Base-by-base conservation (phyloP, 2,113 vertebrate species). In the Tachycineta bicolor region DNA sequence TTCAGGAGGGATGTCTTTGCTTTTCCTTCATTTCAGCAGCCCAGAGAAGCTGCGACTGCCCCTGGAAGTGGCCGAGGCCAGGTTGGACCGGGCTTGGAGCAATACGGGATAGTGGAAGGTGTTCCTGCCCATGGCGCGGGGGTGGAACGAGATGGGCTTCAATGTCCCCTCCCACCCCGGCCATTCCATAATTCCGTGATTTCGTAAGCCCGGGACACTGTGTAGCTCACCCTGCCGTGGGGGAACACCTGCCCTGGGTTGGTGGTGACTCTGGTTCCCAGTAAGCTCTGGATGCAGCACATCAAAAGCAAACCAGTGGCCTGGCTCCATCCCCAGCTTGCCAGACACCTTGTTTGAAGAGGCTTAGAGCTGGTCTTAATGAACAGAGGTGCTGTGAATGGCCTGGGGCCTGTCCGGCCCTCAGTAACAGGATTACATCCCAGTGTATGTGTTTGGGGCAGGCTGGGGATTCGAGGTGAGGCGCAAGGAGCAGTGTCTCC, bases 111-210 rank as follows among this genome's bases (percentile, higher is more conserved):
- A 8, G 53, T 7, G 62, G 62, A 39, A 60, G 39, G 23, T 53
- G 39, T 60, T 69, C 28, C 39, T 60, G 62, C 13, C 75, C 31
- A 1, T 24, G 23, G 28, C 33, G 39, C 12, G 9, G 17, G 20
- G 3, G 3, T 60, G 28, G 39, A 11, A 53, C 0, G 0, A 5
- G 28, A 39, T 60, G 53, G 11, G 16, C 16, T 47, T 67, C 53
- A 21, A 39, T 6, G 12, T 39, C 28, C 46, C 26, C 13, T 46
- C 70, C 24, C 21, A 60, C 6, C 8, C 6, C 12, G 4, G 5
- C 53, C 39, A 39, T 46, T 52, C 62, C 31, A 26, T 4, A 23
- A 43, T 12, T 58, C 59, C 53, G 12, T 24, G 70, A 21, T 68
- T 65, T 68, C 55, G 22, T 12, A n/a, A 63, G 20, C 26, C 21